Evolutionary conservation across 2,888 invertebrate genomes (phyloP).

Genomic region (Rhabditoides inermis): DNA sequence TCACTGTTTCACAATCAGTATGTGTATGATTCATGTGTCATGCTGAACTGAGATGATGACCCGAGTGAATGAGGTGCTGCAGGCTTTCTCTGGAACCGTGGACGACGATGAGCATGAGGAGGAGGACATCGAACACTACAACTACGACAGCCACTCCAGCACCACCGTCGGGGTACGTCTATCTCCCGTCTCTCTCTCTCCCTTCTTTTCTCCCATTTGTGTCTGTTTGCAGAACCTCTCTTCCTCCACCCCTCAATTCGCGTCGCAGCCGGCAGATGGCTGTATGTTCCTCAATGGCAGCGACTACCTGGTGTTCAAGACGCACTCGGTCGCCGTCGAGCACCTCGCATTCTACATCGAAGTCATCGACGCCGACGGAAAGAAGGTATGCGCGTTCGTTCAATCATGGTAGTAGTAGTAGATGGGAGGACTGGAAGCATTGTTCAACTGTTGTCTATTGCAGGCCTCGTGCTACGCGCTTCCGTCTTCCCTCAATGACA

Average conservation of each 20-base stretch:
- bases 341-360: conserved; percentile 35
- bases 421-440: no score
- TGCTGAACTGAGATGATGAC: not conserved
- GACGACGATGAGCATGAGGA: conserved; percentile 20
- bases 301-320: conserved; percentile 42
- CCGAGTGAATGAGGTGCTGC: not conserved
- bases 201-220: not conserved
- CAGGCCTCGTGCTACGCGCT: conserved; percentile 34
- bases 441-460: no score
- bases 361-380: conserved; percentile 29
- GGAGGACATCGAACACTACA: conserved; percentile 8
- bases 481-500: conserved; percentile 31
- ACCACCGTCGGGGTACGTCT: conserved; percentile 8
- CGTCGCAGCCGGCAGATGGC: conserved; percentile 31
- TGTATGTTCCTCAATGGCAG: conserved; percentile 33
- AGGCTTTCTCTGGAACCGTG: not conserved
- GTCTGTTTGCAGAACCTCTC: conserved; percentile 24
- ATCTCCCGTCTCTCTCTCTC: not conserved
- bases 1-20: not conserved
- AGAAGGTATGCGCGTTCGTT: conserved; percentile 30
- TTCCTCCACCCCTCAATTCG: conserved; percentile 31
- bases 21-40: not conserved
- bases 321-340: conserved; percentile 43
- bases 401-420: no score
- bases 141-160: conserved; percentile 4